phyloP scores from a whole-genome alignment of 2,113 vertebrate species.

The Talpa occidentalis region DNA sequence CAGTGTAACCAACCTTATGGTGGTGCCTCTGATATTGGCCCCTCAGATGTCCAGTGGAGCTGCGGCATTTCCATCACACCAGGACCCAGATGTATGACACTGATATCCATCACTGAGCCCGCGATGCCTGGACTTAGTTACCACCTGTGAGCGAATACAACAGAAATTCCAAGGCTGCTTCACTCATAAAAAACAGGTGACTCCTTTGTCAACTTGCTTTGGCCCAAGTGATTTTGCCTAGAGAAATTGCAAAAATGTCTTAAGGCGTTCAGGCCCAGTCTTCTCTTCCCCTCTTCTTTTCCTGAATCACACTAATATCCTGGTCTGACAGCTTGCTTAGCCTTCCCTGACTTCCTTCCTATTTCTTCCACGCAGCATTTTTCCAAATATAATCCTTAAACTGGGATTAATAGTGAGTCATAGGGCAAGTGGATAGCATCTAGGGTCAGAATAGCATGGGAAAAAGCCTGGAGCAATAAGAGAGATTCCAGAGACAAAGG shows the following conservation, averaged over 20 bases:
- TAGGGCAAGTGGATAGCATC: too few species aligned
- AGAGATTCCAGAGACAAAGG: too few species aligned
- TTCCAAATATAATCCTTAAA: background rate
- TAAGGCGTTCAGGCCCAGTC: background rate
- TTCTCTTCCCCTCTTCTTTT: background rate
- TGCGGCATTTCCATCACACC: background rate
- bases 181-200: background rate
- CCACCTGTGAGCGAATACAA: background rate
- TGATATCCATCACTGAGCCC: background rate
- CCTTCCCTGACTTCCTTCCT: background rate
- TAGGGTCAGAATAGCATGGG: too few species aligned
- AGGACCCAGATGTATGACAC: background rate
- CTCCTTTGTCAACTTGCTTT: background rate
- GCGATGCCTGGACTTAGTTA: background rate
- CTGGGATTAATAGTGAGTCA: background rate
- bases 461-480: too few species aligned
- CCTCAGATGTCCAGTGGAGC: background rate
- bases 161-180: background rate
- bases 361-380: background rate
- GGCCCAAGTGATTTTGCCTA: background rate
- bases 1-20: background rate
- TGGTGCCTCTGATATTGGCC: background rate
- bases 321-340: background rate
- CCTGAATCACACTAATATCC: background rate
- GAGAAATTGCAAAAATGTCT: background rate